Base-by-base conservation (phyloP, 2,113 vertebrate species). In the Scortum barcoo region DNA sequence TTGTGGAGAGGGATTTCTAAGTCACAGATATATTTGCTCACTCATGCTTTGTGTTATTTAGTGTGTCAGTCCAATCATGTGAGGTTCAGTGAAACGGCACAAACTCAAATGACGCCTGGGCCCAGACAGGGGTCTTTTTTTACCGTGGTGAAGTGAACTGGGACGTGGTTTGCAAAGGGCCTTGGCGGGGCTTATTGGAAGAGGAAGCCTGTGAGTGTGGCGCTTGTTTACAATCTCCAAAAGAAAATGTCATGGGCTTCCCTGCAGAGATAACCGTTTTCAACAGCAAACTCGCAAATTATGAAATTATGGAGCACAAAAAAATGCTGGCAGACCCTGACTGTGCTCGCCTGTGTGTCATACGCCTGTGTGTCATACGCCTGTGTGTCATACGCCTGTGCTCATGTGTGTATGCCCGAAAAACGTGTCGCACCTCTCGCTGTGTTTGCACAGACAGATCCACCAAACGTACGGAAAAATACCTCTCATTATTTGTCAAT, bases 401-500 rank as follows among this genome's bases (percentile, higher is more conserved):
- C 9, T n/a, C n/a, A 5, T 51, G 48, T 51, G 48, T 20, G 33
- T 62, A 46, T 42, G 4, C 50, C 17, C 7, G n/a, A 36, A 7
- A 66, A 46, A 5, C 51, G 30, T 56, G 28, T 40, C 28, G 50
- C 16, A 42, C 22, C 14, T 61, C 38, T 44, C 3, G 8, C 14
- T 7, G 28, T 51, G 14, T 86, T 80, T 72, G 46, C 67, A 71
- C 19, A 74, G 57, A 72, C 72, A 58, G 54, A 78, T 74, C 33
- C 36, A 38, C 40, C 22, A 67, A 60, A 76, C 53, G 46, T 30
- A 48, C 58, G 58, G 69, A 74, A 36, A 86, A 78, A 74, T 57
- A 16, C 67, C 38, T 57, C 72, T 54, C 26, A 58, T 91, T 80
- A 82, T 86, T 88, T 83, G 88, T 88, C 72, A 77, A 67, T 91